Evolutionary conservation across 2,888 invertebrate species (phyloP).

Genomic region (Globia sparganii): DNA sequence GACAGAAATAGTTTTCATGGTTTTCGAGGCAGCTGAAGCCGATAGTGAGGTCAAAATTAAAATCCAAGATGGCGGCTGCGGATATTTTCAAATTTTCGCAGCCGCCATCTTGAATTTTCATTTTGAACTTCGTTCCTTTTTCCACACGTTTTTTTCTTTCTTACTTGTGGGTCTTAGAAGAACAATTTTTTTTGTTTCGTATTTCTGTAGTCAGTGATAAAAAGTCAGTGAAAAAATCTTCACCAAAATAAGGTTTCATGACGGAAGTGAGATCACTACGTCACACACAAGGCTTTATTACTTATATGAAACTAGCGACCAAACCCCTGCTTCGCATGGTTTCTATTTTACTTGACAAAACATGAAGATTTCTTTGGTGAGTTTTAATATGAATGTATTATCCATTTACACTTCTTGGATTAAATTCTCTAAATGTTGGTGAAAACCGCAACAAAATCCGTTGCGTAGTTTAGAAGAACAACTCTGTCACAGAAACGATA

Average conservation of each 20-base stretch:
- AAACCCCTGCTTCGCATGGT: neutral
- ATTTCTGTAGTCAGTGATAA: neutral
- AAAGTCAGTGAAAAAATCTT: neutral
- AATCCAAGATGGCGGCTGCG: too few species aligned
- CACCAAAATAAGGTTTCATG: conserved; percentile 5
- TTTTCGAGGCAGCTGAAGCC: too few species aligned
- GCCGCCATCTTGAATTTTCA: too few species aligned
- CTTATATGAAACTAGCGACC: neutral
- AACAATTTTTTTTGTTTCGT: neutral
- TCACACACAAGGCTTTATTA: neutral
- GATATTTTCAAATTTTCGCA: too few species aligned
- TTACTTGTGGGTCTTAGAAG: neutral
- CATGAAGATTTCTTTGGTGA: neutral
- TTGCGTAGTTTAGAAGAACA: too few species aligned
- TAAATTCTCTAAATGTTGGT: neutral
- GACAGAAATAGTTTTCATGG: too few species aligned
- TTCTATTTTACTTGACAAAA: neutral
- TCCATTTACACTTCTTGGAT: neutral
- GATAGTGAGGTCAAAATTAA: too few species aligned
- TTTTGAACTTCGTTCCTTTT: too few species aligned
- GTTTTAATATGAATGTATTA: neutral
- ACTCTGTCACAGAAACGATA: neutral
- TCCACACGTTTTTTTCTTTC: too few species aligned
- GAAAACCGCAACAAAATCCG: too few species aligned
- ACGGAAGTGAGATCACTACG: neutral